phyloP scores from a whole-genome alignment of 2,888 invertebrate species.

The Coronaproctus castanopsis region DNA sequence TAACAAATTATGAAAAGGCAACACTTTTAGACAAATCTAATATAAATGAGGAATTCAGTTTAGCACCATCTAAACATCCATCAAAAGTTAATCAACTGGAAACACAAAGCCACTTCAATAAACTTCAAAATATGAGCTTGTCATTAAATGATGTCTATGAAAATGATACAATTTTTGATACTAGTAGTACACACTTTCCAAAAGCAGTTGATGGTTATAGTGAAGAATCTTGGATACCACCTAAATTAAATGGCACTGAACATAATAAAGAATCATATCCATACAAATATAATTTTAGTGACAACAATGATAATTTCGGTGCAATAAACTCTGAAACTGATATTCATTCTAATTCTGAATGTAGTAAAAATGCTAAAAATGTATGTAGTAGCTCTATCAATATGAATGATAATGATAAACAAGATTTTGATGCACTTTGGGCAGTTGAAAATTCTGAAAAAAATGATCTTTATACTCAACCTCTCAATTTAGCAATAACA shows the following conservation, averaged over 20 bases:
- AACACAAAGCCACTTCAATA: too few relatives aligned
- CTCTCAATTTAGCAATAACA: neutral
- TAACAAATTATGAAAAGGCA: too few relatives aligned
- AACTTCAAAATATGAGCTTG: neutral
- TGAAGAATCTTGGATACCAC: neutral
- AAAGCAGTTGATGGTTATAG: too few relatives aligned
- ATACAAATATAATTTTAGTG: too few relatives aligned
- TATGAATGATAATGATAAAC: neutral
- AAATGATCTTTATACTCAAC: neutral
- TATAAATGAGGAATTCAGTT: too few relatives aligned
- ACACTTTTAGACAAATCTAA: too few relatives aligned
- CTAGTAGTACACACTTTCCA: neutral
- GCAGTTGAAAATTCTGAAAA: neutral
- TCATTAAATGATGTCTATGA: slow-evolving; percentile 9
- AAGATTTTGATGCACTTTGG: neutral
- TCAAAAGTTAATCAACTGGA: too few relatives aligned
- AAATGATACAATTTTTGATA: neutral
- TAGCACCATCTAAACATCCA: too few relatives aligned
- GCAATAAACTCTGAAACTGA: too few relatives aligned
- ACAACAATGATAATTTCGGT: too few relatives aligned
- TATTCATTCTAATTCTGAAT: neutral
- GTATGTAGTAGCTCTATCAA: neutral
- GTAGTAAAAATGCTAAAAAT: neutral
- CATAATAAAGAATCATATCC: too few relatives aligned
- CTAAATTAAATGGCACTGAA: neutral